Evolutionary conservation across 2,797 vertebrate species (phyloP).

Genomic region (Gymnodraco acuticeps): DNA sequence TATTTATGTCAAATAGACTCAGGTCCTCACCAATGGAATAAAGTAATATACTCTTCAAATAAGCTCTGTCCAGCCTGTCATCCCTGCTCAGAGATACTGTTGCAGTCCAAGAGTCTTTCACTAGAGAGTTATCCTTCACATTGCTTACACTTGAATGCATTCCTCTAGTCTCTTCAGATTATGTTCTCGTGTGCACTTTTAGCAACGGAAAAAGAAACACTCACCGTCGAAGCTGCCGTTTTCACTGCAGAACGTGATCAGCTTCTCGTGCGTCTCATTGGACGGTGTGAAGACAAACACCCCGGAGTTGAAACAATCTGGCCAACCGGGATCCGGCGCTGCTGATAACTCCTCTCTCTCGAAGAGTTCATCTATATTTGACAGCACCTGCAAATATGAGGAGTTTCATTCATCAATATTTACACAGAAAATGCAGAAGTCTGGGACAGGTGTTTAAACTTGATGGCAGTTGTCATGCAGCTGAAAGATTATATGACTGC

Average conservation of each 20-base stretch:
- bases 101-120: not conserved
- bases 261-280: constrained; percentile 90
- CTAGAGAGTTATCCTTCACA: too few relatives aligned
- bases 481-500: not conserved
- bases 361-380: constrained; percentile 97
- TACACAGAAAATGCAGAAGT: not conserved
- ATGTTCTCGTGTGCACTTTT: not conserved
- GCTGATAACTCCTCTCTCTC: constrained; percentile 96
- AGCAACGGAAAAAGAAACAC: constrained; percentile 34
- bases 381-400: constrained; percentile 87
- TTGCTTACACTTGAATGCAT: too few relatives aligned
- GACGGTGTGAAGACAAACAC: constrained; percentile 96
- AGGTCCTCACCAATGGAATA: not conserved
- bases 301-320: constrained; percentile 98
- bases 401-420: not conserved
- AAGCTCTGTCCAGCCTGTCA: not conserved
- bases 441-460: not conserved
- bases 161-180: not conserved
- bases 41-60: not conserved
- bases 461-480: not conserved
- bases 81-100: not conserved
- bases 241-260: constrained; percentile 89
- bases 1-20: too few relatives aligned
- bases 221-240: constrained; percentile 97
- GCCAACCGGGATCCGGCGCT: constrained; percentile 97